These are phyloP conservation scores for Sciurus carolinensis DNA, from an alignment of 2,797 vertebrate genomes.

Conservation along the genomic window DNA sequence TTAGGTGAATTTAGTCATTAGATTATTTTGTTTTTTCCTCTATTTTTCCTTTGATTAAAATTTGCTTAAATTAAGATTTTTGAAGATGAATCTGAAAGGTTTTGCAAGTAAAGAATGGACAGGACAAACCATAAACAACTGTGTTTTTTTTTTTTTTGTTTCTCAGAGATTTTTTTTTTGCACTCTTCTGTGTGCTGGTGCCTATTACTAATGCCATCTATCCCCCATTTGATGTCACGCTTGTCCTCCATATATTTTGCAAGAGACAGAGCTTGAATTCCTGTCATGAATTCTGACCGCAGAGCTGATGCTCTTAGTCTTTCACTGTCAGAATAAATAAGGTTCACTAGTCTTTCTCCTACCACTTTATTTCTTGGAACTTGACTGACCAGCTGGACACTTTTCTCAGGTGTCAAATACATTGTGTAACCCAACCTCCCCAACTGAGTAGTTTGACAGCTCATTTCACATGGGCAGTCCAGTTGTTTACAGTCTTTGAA, in stretches of 20 bases:
- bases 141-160: not conserved
- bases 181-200: not conserved
- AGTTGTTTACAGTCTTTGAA: constrained; percentile 66
- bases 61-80: not conserved
- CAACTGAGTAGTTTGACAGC: constrained; percentile 66
- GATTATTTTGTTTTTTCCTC: not conserved
- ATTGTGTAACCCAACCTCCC: constrained; percentile 64
- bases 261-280: not conserved
- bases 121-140: not conserved
- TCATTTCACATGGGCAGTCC: constrained; percentile 53
- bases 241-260: not conserved
- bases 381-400: not conserved
- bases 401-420: constrained; percentile 81
- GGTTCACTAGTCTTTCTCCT: not conserved
- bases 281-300: not conserved
- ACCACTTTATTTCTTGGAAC: not conserved
- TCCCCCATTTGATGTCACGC: too few species aligned
- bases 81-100: not conserved
- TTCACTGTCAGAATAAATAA: not conserved
- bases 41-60: not conserved
- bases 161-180: not conserved
- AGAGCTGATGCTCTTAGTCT: not conserved
- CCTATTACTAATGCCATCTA: fast-evolving
- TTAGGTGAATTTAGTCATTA: not conserved
- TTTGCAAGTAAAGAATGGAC: not conserved